phyloP scores from a whole-genome alignment of 2,113 vertebrate genomes.

The Strix aluco region DNA sequence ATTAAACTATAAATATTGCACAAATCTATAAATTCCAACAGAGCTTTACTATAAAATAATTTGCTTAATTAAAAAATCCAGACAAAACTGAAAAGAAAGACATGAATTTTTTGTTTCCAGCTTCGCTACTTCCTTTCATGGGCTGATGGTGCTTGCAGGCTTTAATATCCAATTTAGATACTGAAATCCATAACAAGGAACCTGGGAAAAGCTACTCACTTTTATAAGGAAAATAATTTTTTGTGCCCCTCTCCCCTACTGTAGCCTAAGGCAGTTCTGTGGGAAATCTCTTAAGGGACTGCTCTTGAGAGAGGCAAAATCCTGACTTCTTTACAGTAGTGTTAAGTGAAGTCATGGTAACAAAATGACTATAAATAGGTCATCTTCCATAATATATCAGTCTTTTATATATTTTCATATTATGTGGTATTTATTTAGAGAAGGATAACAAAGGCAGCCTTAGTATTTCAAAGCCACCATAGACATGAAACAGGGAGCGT shows the following conservation, averaged over 20 bases:
- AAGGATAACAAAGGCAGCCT: background rate
- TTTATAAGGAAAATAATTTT: background rate
- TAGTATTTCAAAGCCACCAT: background rate
- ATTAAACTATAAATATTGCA: background rate
- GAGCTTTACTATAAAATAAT: background rate
- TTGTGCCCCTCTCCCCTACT: background rate
- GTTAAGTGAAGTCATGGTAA: background rate
- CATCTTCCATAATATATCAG: background rate
- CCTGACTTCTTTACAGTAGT: background rate
- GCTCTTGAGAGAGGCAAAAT: background rate
- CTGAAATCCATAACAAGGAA: background rate
- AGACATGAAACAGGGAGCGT: background rate
- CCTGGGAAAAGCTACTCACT: slow-evolving; percentile 1
- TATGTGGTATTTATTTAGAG: background rate
- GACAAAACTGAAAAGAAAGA: background rate
- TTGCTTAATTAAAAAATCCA: background rate
- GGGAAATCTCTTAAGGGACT: background rate
- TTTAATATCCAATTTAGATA: background rate
- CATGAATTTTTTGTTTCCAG: background rate
- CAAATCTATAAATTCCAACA: background rate
- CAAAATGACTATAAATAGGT: background rate
- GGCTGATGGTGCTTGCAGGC: background rate
- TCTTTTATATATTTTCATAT: background rate
- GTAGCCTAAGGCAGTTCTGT: background rate
- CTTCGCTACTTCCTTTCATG: background rate